Conservation (phyloP, 2,113 vertebrate genomes). For the Leuciscus idus region DNA sequence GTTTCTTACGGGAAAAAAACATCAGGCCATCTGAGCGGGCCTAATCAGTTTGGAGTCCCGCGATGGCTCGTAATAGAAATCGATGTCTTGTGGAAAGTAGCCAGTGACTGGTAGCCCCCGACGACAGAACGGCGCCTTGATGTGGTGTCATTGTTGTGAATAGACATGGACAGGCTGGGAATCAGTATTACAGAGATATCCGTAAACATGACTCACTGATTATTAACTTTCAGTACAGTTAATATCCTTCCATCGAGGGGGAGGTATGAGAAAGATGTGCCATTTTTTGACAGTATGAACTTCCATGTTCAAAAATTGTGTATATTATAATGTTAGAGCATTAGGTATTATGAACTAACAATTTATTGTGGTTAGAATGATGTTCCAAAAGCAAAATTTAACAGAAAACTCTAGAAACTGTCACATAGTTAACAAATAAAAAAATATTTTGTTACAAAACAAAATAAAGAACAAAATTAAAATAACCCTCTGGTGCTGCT, state of each 20-base stretch:
- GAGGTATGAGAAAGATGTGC: neutral
- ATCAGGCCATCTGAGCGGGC: neutral
- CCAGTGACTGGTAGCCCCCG: slow-evolving; percentile 19
- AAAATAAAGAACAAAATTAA: too few relatives aligned
- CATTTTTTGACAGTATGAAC: neutral
- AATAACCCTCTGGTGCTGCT: too few relatives aligned
- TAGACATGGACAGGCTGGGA: neutral
- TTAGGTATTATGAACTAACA: too few relatives aligned
- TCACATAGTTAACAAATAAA: too few relatives aligned
- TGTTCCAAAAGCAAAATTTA: too few relatives aligned
- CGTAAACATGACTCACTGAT: slow-evolving; percentile 51
- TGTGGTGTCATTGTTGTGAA: slow-evolving; percentile 27
- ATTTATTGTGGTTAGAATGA: too few relatives aligned
- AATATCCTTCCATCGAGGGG: slow-evolving; percentile 13
- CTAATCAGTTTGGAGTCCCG: slow-evolving; percentile 21
- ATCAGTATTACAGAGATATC: slow-evolving; percentile 43
- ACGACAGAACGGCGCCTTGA: slow-evolving; percentile 47
- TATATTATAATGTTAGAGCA: too few relatives aligned
- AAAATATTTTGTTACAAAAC: too few relatives aligned
- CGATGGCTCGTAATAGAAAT: slow-evolving; percentile 4
- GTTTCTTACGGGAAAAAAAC: neutral
- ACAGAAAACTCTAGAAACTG: too few relatives aligned
- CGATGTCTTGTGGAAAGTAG: slow-evolving; percentile 43
- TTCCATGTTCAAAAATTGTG: too few relatives aligned
- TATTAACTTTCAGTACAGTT: neutral